Conservation (phyloP, 2,888 invertebrate species). For the Lepeophtheirus nordmannii region DNA sequence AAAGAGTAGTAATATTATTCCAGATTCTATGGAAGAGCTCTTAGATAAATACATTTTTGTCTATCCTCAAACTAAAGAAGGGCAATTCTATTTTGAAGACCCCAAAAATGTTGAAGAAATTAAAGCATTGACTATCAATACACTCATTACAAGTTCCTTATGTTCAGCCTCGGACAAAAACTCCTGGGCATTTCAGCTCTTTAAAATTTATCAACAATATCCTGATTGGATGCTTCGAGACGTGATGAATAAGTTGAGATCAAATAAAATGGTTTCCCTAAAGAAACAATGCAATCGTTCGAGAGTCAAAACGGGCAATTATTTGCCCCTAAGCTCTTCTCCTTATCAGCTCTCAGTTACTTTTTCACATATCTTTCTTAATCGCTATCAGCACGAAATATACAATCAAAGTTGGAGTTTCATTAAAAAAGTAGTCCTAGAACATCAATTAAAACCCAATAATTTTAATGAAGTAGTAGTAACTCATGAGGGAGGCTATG, state of each 20-base stretch:
- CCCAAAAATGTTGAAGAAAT: slow-evolving; percentile 8
- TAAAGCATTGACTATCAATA: slow-evolving; percentile 1
- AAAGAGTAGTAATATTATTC: slow-evolving; percentile 6
- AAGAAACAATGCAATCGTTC: slow-evolving; percentile 36
- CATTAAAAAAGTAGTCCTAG: slow-evolving; percentile 26
- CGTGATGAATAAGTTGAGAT: slow-evolving; percentile 45
- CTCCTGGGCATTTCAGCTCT: slow-evolving; percentile 49
- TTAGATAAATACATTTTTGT: neutral
- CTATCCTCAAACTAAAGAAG: neutral
- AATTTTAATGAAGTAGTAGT: neutral
- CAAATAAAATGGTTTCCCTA: slow-evolving; percentile 42
- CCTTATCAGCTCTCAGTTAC: slow-evolving; percentile 39
- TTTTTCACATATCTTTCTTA: slow-evolving; percentile 39
- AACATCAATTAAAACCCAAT: neutral
- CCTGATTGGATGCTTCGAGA: slow-evolving; percentile 47
- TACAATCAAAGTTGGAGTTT: slow-evolving; percentile 31
- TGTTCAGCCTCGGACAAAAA: slow-evolving; percentile 46
- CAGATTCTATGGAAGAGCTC: slow-evolving; percentile 17
- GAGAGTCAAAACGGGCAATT: slow-evolving; percentile 36
- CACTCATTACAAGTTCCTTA: slow-evolving; percentile 40
- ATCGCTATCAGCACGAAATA: slow-evolving; percentile 39
- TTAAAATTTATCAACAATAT: slow-evolving; percentile 54
- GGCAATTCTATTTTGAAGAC: neutral
- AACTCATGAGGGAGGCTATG: slow-evolving; percentile 27
- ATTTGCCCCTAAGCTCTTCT: slow-evolving; percentile 38